These are phyloP conservation scores for Antitype chi DNA, from an alignment of 2,888 invertebrate species.

Conservation along the genomic window DNA sequence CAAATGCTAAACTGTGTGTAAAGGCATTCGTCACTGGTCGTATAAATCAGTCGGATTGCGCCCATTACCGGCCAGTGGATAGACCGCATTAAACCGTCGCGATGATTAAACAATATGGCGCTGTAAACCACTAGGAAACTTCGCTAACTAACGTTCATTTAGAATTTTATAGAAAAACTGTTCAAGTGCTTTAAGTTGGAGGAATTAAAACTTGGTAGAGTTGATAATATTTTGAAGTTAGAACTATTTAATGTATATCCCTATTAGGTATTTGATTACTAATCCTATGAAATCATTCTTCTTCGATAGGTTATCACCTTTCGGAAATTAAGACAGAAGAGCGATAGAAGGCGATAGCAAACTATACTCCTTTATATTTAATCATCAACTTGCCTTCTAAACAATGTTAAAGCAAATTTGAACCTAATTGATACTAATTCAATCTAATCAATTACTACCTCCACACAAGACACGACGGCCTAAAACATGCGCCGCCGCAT, in stretches of 20 bases:
- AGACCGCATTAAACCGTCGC: slow-evolving; percentile 52
- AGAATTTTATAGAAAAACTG: slow-evolving; percentile 13
- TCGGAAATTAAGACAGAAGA: background rate
- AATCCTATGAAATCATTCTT: background rate
- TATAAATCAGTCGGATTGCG: slow-evolving; percentile 73
- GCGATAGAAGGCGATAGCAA: too few relatives aligned
- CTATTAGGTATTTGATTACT: background rate
- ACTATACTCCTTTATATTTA: too few relatives aligned
- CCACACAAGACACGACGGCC: background rate
- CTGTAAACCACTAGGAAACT: slow-evolving; percentile 35
- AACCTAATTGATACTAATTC: slow-evolving; percentile 1
- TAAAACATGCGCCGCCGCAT: slow-evolving; percentile 32
- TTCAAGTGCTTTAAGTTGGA: background rate
- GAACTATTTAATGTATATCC: background rate
- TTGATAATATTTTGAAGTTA: background rate
- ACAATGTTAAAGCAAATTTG: background rate
- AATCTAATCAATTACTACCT: background rate
- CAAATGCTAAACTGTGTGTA: slow-evolving; percentile 76
- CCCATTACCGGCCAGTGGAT: slow-evolving; percentile 62
- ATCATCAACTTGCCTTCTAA: background rate
- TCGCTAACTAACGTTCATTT: slow-evolving; percentile 35
- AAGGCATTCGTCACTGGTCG: slow-evolving; percentile 78
- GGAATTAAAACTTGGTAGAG: background rate
- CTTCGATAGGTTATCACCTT: background rate
- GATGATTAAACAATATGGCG: slow-evolving; percentile 61